These are phyloP conservation scores for Silurus meridionalis DNA, from an alignment of 2,113 vertebrate species.

Conservation along the genomic window DNA sequence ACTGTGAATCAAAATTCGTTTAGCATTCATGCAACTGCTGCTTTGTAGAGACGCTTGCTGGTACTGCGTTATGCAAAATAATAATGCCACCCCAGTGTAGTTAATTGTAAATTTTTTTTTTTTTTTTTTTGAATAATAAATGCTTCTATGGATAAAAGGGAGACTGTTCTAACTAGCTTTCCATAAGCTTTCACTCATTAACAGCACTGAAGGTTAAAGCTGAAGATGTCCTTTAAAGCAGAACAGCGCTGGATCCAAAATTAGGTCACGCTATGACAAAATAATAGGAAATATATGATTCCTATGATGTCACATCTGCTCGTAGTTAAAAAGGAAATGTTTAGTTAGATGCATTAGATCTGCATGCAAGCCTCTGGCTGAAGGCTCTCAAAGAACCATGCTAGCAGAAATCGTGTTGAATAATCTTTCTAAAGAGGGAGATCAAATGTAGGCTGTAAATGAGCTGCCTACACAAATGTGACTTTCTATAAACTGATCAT, in stretches of 20 bases:
- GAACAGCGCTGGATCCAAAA: not conserved
- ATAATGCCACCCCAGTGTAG: not conserved
- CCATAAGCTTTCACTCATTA: not conserved
- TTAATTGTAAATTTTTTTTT: not conserved
- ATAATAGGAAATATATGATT: not conserved
- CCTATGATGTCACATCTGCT: not conserved
- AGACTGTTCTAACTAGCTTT: not conserved
- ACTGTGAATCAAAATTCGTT: slow-evolving; percentile 16
- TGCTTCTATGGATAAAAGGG: not conserved
- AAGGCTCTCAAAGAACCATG: not conserved
- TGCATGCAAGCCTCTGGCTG: not conserved
- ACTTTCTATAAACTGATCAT: not conserved
- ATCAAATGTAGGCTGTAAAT: not conserved
- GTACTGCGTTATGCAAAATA: not conserved
- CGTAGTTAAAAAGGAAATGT: not conserved
- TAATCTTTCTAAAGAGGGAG: not conserved
- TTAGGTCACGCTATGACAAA: not conserved
- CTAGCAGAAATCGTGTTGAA: not conserved
- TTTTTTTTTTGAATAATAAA: not conserved
- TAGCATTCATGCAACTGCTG: not conserved
- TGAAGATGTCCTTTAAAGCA: not conserved
- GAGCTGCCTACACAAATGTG: not conserved
- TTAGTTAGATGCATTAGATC: not conserved
- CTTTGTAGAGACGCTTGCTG: not conserved
- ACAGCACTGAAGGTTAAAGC: not conserved